These are phyloP conservation scores for Tolypeutes matacus DNA, from an alignment of 2,797 vertebrate genomes.

Conservation along the genomic window DNA sequence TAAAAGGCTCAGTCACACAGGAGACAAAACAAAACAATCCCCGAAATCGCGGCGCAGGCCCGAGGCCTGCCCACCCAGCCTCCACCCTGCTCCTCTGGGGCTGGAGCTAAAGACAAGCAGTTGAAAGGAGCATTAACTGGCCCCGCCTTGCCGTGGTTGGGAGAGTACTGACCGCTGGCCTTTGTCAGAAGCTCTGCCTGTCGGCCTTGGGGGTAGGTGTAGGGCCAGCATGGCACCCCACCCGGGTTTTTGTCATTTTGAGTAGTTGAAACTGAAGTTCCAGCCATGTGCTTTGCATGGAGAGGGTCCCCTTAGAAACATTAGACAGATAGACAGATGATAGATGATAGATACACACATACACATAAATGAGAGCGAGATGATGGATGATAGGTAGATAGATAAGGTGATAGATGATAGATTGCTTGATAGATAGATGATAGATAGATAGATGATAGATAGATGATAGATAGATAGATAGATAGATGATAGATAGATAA, in stretches of 20 bases:
- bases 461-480: too few relatives aligned
- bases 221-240: slow-evolving; percentile 56
- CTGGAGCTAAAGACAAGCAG: slow-evolving; percentile 24
- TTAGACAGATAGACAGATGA: too few relatives aligned
- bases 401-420: too few relatives aligned
- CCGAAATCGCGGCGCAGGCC: slow-evolving; percentile 76
- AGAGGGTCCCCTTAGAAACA: not conserved
- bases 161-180: slow-evolving; percentile 81
- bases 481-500: too few relatives aligned
- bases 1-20: slow-evolving; percentile 47
- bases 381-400: too few relatives aligned
- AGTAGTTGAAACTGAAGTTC: slow-evolving; percentile 74
- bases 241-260: slow-evolving; percentile 66
- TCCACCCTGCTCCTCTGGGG: slow-evolving; percentile 76
- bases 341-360: not conserved
- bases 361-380: too few relatives aligned
- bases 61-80: slow-evolving; percentile 58
- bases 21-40: slow-evolving; percentile 54
- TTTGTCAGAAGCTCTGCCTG: slow-evolving; percentile 75
- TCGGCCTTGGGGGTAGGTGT: not conserved
- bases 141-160: slow-evolving; percentile 79
- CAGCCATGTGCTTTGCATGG: slow-evolving; percentile 75
- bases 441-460: too few relatives aligned
- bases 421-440: too few relatives aligned
- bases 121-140: slow-evolving; percentile 74